phyloP scores from a whole-genome alignment of 2,113 vertebrate species.

The Bubalus kerabau region DNA sequence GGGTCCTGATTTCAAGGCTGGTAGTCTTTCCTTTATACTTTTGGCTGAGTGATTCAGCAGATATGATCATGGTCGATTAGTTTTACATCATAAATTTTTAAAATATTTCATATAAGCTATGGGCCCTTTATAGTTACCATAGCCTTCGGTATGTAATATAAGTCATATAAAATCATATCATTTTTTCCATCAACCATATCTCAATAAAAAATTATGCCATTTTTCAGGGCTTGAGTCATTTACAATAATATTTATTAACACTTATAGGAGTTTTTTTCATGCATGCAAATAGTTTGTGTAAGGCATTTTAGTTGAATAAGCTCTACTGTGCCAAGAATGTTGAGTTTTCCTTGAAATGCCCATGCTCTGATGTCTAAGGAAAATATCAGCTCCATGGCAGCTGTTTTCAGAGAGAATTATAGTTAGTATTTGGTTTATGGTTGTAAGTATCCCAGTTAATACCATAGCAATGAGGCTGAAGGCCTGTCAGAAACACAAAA shows the following conservation, averaged over 20 bases:
- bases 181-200: neutral
- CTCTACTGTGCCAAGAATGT: slow-evolving; percentile 34
- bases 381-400: slow-evolving; percentile 57
- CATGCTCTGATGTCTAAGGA: slow-evolving; percentile 50
- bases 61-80: neutral
- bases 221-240: slow-evolving; percentile 3
- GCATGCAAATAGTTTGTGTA: slow-evolving; percentile 45
- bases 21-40: neutral
- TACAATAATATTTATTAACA: slow-evolving; percentile 8
- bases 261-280: slow-evolving; percentile 26
- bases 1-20: neutral
- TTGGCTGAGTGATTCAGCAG: neutral
- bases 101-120: neutral
- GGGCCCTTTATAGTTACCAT: neutral
- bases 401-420: slow-evolving; percentile 56
- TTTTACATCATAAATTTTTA: slow-evolving; percentile 16
- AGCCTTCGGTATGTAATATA: neutral
- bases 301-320: slow-evolving; percentile 21
- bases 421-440: slow-evolving; percentile 41
- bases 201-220: slow-evolving; percentile 13
- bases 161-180: slow-evolving; percentile 23
- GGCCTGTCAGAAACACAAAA: slow-evolving; percentile 61
- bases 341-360: slow-evolving; percentile 35
- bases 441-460: slow-evolving; percentile 57
- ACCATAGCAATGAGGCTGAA: slow-evolving; percentile 67